phyloP scores from a whole-genome alignment of 2,888 invertebrate genomes.

The Ochropacha duplaris region DNA sequence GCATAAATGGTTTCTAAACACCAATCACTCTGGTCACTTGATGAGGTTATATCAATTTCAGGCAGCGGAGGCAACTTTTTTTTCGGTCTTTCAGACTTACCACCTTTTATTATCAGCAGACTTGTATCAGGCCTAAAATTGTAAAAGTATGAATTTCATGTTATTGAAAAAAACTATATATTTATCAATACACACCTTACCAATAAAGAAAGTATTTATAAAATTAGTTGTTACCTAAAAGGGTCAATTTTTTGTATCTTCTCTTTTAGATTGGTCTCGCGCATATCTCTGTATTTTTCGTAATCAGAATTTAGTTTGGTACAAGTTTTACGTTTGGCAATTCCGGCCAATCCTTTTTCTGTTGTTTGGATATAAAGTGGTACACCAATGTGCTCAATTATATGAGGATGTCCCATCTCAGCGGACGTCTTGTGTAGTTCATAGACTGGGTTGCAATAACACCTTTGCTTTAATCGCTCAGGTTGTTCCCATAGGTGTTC shows the following conservation, averaged over 20 bases:
- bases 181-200: too few species aligned
- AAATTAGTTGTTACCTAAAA: constrained; percentile 43
- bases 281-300: constrained; percentile 45
- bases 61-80: constrained; percentile 50
- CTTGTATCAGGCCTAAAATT: constrained; percentile 55
- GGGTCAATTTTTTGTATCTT: constrained; percentile 62
- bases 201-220: neutral
- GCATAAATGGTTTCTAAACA: constrained; percentile 48
- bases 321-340: constrained; percentile 38
- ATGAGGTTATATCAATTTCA: constrained; percentile 33
- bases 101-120: constrained; percentile 58
- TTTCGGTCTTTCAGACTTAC: constrained; percentile 48
- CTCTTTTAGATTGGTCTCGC: constrained; percentile 48
- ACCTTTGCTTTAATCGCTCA: constrained; percentile 51
- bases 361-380: constrained; percentile 54
- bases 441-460: constrained; percentile 59
- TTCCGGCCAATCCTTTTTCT: constrained; percentile 60
- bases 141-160: too few species aligned
- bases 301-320: constrained; percentile 49
- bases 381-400: constrained; percentile 64
- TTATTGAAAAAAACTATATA: too few species aligned
- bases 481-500: constrained; percentile 61
- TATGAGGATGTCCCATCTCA: constrained; percentile 54
- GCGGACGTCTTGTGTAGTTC: constrained; percentile 58
- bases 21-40: constrained; percentile 15